A percentile compares a stretch with the other conserved stretches of the same genome.
Conservation (phyloP, 1,140 invertebrate genomes). For the Eurosta solidaginis region DNA sequence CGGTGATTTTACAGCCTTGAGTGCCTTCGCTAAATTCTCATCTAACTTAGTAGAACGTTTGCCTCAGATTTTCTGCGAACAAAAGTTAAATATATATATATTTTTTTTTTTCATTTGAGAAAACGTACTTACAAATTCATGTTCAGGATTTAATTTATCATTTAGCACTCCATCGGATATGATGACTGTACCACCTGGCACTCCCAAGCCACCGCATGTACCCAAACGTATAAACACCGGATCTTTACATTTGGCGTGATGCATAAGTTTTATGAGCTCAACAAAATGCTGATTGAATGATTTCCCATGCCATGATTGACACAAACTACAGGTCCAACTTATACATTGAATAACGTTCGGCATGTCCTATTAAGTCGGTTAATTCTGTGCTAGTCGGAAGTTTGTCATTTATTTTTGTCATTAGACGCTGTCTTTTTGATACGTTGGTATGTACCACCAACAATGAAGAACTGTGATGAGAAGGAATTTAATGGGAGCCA, state of each 20-base stretch:
- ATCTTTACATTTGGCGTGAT: slow-evolving; percentile 71
- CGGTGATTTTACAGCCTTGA: slow-evolving; percentile 68
- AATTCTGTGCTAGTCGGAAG: not conserved
- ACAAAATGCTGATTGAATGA: slow-evolving; percentile 76
- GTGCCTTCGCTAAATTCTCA: slow-evolving; percentile 72
- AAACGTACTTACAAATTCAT: slow-evolving; percentile 68
- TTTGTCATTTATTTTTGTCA: not conserved
- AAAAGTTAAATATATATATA: not conserved
- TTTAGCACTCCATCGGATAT: slow-evolving; percentile 71
- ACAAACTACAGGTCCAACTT: slow-evolving; percentile 44
- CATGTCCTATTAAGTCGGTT: not conserved
- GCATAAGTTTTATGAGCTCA: slow-evolving; percentile 80
- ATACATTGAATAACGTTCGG: slow-evolving; percentile 9
- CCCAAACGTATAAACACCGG: slow-evolving; percentile 77
- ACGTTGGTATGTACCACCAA: not conserved
- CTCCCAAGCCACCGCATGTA: slow-evolving; percentile 76
- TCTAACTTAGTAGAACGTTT: slow-evolving; percentile 73
- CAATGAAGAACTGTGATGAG: not conserved
- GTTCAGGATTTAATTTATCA: slow-evolving; percentile 64
- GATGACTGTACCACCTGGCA: slow-evolving; percentile 72
- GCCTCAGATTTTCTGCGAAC: slow-evolving; percentile 54
- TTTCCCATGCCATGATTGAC: slow-evolving; percentile 80
- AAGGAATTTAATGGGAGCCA: no score
- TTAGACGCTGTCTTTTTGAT: not conserved
- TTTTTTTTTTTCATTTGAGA: not conserved